Evolutionary conservation across 2,113 vertebrate genomes (phyloP), one percentile per base, ranked within the genome.

Genomic region (Sturnira hondurensis): DNA sequence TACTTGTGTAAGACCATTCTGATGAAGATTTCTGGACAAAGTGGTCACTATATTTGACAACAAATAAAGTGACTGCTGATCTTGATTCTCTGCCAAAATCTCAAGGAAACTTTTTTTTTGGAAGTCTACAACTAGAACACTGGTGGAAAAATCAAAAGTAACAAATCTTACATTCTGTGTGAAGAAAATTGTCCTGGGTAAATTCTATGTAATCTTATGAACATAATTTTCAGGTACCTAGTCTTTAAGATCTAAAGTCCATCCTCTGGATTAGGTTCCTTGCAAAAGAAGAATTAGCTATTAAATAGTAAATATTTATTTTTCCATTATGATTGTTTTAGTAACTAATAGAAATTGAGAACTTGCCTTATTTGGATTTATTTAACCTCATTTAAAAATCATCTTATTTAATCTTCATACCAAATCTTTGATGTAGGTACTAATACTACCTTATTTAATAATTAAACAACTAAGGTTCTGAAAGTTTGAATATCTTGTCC

Each of bases 41-140:
- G 41, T 86, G 58, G n/a, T 81, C 61, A 92, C 0, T 2, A 0
- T 71, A 86, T 31, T 5, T 82, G 56, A 43, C 68, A 97, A 50
- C 8, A 97, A 87, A 36, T 73, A 45, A 96, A 96, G 43, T 41
- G 33, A 15, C 20, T 77, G 82, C 76, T 96, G 7, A 28, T 31
- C 80, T 86, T 76, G 83, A 95, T 94, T 86, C 28, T 54, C 76
- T 94, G 33, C 68, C 90, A 86, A 95, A 96, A 20, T 85, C 45
- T 97, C 45, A 93, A 89, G 68, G 81, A 92, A 73, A 93, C 14
- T 88, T 87, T 56, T 61, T 54, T 80, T 94, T 85, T 77, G 86
- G 36, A 78, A 91, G 31, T 83, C 61, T 96, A 8, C 31, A 97
- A 85, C 65, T 36, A 90, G 63, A 65, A 24, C 7, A 84, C 8